Base-by-base conservation (phyloP, 2,888 invertebrate genomes). In the Caenorhabditis virilis region DNA sequence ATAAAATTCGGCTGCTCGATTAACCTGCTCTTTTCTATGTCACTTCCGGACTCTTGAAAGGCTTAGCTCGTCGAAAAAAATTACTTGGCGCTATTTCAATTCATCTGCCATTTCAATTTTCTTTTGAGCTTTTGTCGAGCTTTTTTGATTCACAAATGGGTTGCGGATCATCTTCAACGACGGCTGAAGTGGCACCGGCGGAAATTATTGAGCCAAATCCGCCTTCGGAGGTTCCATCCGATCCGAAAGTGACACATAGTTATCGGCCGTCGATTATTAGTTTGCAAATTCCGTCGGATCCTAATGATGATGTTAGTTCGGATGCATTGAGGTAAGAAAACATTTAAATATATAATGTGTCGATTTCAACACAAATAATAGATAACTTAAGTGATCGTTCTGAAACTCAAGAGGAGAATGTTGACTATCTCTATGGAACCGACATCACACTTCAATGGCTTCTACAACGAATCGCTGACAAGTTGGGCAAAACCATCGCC, bases 391-490 rank as follows among this genome's bases (percentile, higher is more conserved):
- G 71, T 46, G 71, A 71, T 22, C 61, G 63, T 6, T 66, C 66
- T 0, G 68, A 69, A 46, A 55, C 47, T 5, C 63, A 68, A 23
- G 52, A 63, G 18, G 65, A 68, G 18, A 62, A 62, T 25, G 39
- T 50, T 11, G 69, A 69, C 26, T 72, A 66, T 22, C 27, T 78
- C 27, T 77, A 73, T 49, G 71, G 70, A 7, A 78, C 78, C 0
- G 74, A 77, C 36, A 74, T 78, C n/a, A 74, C 76, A 5, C 68
- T 78, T 7, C 76, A 78, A 49, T 78, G 78, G 78, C 60, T 78
- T 1, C 60, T 77, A 11, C 74, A 79, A 57, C 36, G 74, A 39
- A 57, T 79, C 22, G 65, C 63, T 11, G 77, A 78, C 46, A 76
- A 76, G 49, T 48, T 67, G 23, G 58, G 53, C 22, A 66, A 67